These are phyloP conservation scores for Andrena praecox DNA, from an alignment of 2,888 invertebrate species.

Conservation along the genomic window DNA sequence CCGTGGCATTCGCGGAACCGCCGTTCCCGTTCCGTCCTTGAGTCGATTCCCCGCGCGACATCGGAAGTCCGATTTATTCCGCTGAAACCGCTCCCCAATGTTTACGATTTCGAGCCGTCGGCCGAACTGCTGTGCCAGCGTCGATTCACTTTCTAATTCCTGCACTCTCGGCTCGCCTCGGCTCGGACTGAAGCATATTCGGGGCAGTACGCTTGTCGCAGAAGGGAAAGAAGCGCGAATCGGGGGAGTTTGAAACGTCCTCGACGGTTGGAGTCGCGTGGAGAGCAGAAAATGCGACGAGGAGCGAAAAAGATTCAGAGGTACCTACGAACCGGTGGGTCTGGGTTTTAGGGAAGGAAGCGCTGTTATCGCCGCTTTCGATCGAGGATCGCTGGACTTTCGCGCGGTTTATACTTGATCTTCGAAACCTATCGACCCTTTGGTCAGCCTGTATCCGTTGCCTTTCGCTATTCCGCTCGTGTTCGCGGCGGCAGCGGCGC, in stretches of 20 bases:
- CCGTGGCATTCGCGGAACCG: constrained; percentile 23
- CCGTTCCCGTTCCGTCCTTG: constrained; percentile 59
- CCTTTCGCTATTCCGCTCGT: constrained; percentile 51
- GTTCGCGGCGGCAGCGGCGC: constrained; percentile 25
- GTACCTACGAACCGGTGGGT: constrained; percentile 9
- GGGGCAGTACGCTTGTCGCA: neutral
- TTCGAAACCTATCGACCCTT: constrained; percentile 19
- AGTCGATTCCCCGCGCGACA: constrained; percentile 41
- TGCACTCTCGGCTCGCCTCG: neutral
- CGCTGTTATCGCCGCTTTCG: constrained; percentile 35
- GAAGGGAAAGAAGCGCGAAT: constrained; percentile 34
- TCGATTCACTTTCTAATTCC: neutral
- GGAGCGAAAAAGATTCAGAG: constrained; percentile 17
- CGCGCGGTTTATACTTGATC: constrained; percentile 44
- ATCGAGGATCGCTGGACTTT: constrained; percentile 47
- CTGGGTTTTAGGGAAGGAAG: constrained; percentile 41
- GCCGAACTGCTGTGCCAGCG: neutral
- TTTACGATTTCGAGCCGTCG: constrained; percentile 42
- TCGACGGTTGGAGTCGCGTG: neutral
- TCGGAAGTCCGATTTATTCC: constrained; percentile 42
- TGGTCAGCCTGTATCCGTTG: constrained; percentile 8
- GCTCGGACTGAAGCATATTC: neutral
- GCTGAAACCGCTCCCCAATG: constrained; percentile 36
- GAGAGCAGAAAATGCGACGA: constrained; percentile 36
- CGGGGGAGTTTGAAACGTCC: constrained; percentile 32